Conservation (phyloP, 2,113 vertebrate genomes). For the Todiramphus chloris region DNA sequence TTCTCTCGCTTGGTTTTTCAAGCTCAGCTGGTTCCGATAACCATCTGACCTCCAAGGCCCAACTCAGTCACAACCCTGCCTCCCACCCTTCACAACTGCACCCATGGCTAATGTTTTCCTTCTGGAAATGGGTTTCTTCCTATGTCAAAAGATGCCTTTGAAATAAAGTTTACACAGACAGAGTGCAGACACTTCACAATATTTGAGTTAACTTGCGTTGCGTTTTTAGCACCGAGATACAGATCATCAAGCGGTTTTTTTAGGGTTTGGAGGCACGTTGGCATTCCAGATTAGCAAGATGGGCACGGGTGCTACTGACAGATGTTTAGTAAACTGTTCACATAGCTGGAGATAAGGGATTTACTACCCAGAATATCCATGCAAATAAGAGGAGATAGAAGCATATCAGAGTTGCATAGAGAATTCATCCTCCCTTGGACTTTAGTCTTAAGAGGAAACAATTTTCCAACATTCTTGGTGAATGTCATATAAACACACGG, state of each 20-base stretch:
- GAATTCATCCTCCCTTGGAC: neutral
- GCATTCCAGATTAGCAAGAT: conserved; percentile 32
- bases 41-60: conserved; percentile 26
- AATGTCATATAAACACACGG: neutral
- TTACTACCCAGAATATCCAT: conserved; percentile 11
- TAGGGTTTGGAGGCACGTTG: neutral
- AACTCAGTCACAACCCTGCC: neutral
- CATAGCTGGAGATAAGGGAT: conserved; percentile 27
- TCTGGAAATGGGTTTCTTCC: conserved; percentile 21
- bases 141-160: neutral
- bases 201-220: neutral
- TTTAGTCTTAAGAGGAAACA: neutral
- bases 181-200: neutral
- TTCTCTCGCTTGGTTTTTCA: neutral
- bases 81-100: neutral
- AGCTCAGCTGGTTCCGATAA: conserved; percentile 18
- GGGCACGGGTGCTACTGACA: conserved; percentile 22
- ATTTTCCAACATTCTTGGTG: conserved; percentile 2
- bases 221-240: neutral
- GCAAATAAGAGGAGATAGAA: conserved; percentile 8
- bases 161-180: neutral
- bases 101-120: conserved; percentile 9
- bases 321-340: conserved; percentile 49
- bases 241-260: neutral
- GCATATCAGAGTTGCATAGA: neutral